Evolutionary conservation across 2,888 invertebrate genomes (phyloP).

Genomic region (Eristalis pertinax): DNA sequence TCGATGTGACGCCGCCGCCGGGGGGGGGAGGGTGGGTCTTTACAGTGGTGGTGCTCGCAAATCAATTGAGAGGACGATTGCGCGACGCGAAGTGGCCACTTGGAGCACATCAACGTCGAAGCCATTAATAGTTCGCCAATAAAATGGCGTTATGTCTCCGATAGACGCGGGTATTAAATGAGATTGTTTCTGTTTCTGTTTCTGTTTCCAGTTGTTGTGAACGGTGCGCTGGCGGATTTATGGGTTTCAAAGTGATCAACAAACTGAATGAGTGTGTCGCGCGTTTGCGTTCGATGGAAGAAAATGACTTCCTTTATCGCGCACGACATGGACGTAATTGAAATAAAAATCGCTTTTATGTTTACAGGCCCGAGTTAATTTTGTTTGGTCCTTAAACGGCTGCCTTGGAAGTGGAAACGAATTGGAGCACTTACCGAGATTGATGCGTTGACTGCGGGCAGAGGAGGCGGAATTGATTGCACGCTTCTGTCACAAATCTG

Average conservation of each 20-base stretch:
- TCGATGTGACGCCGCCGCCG: background rate
- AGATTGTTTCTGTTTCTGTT: slow-evolving; percentile 9
- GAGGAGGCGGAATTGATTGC: too few species aligned
- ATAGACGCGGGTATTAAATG: background rate
- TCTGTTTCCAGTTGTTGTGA: background rate
- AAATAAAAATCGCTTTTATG: background rate
- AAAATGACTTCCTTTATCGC: background rate
- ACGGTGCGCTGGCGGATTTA: background rate
- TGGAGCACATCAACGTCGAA: slow-evolving; percentile 3
- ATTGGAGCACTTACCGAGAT: too few species aligned
- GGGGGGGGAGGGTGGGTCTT: background rate
- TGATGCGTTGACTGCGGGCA: too few species aligned
- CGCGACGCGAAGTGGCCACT: background rate
- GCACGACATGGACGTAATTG: background rate
- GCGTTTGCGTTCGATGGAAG: background rate
- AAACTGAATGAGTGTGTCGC: background rate
- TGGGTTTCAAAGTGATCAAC: background rate
- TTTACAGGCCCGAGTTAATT: background rate
- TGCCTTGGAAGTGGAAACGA: background rate
- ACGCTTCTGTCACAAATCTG: too few species aligned
- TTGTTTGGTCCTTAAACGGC: background rate
- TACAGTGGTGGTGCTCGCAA: slow-evolving; percentile 12
- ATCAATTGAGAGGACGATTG: background rate
- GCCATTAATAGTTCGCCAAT: slow-evolving; percentile 10
- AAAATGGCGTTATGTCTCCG: slow-evolving; percentile 15